Base-by-base conservation (phyloP, 2,888 invertebrate species). In the Podabrus alpinus region DNA sequence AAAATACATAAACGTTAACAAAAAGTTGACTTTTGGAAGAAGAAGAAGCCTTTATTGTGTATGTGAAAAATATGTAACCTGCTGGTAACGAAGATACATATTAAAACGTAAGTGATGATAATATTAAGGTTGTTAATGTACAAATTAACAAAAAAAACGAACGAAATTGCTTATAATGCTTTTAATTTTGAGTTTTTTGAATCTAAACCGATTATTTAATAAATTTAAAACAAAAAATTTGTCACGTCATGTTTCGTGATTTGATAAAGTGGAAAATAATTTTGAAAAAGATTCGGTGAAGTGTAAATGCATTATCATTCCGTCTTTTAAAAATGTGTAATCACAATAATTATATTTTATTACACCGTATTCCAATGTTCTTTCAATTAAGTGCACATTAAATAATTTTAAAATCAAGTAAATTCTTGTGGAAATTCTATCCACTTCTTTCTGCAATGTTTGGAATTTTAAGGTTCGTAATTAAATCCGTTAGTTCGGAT, bases 251-350 rank as follows among this genome's bases (percentile, higher is more conserved):
- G 15, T 67, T 67, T 25, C 16, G 15, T 67, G 45, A 67, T 67
- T 67, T 25, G 29, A 24, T 25, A 17, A 67, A 67, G 67, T 67
- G 29, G 29, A 66, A 66, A 66, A 66, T 25, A 66, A 66, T 66
- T 66, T 66, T 66, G 15, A 19, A 64, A 19, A 19, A 64, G 62
- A 17, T 64, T 19, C 62, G 10, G 5, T 7, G n/a, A 45, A 45
- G 45, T 45, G 45, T 45, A 45, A 45, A 45, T 45, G 62, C 62
- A 64, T 64, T 64, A 21, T 64, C 62, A 64, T 64, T 45, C 45
- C 61, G 10, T 16, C 3, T n/a, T 64, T 21, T n/a, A 15, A 21
- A 16, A 17, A 19, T 19, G 19, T 17, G 16, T 19, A 21, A 16
- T 19, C 13, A 64, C 17, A 64, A 64, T 64, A 64, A 64, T 64